A percentile compares a stretch with the other conserved stretches of the same genome.
Conservation (phyloP, 2,113 vertebrate genomes). For the Tursiops truncatus region DNA sequence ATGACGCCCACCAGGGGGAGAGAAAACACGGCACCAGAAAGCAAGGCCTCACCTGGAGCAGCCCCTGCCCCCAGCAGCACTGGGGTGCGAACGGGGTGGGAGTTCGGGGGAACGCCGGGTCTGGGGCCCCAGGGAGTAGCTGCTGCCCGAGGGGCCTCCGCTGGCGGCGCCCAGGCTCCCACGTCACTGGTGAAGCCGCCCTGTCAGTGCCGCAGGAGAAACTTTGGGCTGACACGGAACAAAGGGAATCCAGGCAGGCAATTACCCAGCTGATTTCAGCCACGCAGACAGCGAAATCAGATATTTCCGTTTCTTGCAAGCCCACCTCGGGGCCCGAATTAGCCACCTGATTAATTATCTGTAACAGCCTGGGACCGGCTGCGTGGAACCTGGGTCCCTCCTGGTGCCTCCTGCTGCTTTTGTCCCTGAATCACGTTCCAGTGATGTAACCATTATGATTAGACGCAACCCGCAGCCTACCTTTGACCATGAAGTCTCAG, state of each 20-base stretch:
- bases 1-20: rapidly evolving
- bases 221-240: constrained; percentile 48
- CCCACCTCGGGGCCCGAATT: constrained; percentile 68
- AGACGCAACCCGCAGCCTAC: not conserved
- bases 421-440: not conserved
- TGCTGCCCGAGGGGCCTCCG: too few relatives aligned
- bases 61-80: rapidly evolving
- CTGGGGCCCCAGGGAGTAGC: not conserved
- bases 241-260: constrained; percentile 55
- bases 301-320: not conserved
- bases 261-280: constrained; percentile 75
- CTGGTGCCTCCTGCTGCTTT: not conserved
- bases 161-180: not conserved
- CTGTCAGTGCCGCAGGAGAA: not conserved
- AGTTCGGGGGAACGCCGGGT: rapidly evolving
- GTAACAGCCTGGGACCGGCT: not conserved
- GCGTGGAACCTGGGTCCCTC: not conserved
- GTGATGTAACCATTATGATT: constrained; percentile 58
- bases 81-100: rapidly evolving
- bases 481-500: not conserved
- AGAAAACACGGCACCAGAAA: not conserved
- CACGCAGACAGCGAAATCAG: constrained; percentile 57
- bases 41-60: rapidly evolving
- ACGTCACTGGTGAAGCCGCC: rapidly evolving
- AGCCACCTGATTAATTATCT: constrained; percentile 69